phyloP scores from a whole-genome alignment of 2,113 vertebrate species.

The Coturnix japonica region DNA sequence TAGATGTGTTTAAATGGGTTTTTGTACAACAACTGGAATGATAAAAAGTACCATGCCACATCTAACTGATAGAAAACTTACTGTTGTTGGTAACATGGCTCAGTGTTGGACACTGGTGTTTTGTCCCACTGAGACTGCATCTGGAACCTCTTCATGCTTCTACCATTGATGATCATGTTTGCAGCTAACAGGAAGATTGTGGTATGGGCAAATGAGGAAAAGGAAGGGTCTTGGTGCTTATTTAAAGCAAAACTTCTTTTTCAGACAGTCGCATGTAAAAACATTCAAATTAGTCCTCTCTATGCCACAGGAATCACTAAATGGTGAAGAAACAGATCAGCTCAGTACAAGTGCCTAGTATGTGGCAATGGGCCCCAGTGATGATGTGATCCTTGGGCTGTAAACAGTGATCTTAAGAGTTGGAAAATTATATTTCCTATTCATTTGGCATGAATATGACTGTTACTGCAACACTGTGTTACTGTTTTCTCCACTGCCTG shows the following conservation, averaged over 20 bases:
- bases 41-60: neutral
- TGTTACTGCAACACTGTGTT: conserved; percentile 16
- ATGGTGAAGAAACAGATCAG: neutral
- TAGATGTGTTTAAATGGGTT: neutral
- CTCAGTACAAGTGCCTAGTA: neutral
- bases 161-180: neutral
- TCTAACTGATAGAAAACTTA: neutral
- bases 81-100: neutral
- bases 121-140: neutral
- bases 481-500: conserved; percentile 18
- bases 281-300: neutral
- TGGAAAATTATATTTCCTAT: conserved; percentile 32
- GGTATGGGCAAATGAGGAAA: neutral
- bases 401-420: neutral
- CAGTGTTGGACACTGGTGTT: neutral
- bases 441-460: conserved; percentile 23
- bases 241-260: neutral
- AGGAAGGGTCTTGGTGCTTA: neutral
- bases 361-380: neutral
- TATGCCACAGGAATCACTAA: neutral
- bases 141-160: neutral
- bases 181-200: neutral
- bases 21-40: neutral
- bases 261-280: neutral
- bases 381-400: conserved; percentile 2